Evolutionary conservation across 2,113 vertebrate genomes (phyloP).

Genomic region (Polypterus bichir): DNA sequence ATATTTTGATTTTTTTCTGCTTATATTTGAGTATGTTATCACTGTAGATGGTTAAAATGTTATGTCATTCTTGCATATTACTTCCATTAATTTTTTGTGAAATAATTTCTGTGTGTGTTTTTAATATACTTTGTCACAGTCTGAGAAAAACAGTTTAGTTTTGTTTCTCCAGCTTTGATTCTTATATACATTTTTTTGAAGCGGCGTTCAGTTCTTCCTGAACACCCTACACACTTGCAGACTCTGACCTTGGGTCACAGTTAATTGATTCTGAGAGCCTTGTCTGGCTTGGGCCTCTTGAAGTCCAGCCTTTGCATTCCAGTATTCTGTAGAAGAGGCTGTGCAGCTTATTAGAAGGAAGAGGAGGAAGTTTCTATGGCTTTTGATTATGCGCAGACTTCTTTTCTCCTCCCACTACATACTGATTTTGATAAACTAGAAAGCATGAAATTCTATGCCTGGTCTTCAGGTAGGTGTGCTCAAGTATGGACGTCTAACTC

Average conservation of each 20-base stretch:
- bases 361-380: slow-evolving; percentile 64
- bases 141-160: too few species aligned
- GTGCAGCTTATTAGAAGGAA: slow-evolving; percentile 52
- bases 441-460: slow-evolving; percentile 46
- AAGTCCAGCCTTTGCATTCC: slow-evolving; percentile 85
- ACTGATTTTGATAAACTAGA: slow-evolving; percentile 52
- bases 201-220: slow-evolving; percentile 43
- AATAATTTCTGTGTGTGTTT: too few species aligned
- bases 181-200: slow-evolving; percentile 24
- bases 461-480: slow-evolving; percentile 23
- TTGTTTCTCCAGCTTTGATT: too few species aligned
- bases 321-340: slow-evolving; percentile 68
- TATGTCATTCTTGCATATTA: too few species aligned
- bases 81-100: too few species aligned
- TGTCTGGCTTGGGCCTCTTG: slow-evolving; percentile 81
- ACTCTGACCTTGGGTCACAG: slow-evolving; percentile 79
- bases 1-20: too few species aligned
- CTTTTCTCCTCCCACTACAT: slow-evolving; percentile 71
- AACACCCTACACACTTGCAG: slow-evolving; percentile 68
- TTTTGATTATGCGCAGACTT: slow-evolving; percentile 77
- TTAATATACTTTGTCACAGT: too few species aligned
- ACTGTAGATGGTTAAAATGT: too few species aligned
- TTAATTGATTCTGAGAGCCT: slow-evolving; percentile 89
- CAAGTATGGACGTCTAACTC: slow-evolving; percentile 26
- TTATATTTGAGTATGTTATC: too few species aligned